These are phyloP conservation scores for Epizoanthus stellaris DNA, from an alignment of 92 coral and sea anemone genomes.

Conservation along the genomic window DNA sequence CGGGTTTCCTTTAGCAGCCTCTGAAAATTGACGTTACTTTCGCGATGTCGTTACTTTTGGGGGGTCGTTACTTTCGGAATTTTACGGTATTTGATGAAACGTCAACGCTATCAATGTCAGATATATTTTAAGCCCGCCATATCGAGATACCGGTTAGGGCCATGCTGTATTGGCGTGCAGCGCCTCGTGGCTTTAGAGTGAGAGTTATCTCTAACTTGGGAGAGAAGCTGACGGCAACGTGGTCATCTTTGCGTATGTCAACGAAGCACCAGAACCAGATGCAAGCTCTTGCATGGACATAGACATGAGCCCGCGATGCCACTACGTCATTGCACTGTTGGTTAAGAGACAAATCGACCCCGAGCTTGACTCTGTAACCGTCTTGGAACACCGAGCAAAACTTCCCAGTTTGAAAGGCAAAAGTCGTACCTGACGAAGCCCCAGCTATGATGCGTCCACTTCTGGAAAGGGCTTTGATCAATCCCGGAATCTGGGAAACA, in stretches of 20 bases:
- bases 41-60: too few species aligned
- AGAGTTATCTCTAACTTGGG: conserved; percentile 32
- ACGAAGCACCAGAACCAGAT: conserved; percentile 54
- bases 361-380: conserved; percentile 44
- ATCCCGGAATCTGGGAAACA: too few species aligned
- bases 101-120: too few species aligned
- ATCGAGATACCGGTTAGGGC: conserved; percentile 46
- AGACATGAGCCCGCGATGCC: conserved; percentile 34
- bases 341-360: conserved; percentile 42
- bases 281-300: conserved; percentile 22
- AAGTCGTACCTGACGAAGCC: conserved; percentile 26
- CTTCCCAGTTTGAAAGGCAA: conserved; percentile 39
- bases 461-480: neutral
- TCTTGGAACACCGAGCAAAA: conserved; percentile 39
- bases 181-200: conserved; percentile 38
- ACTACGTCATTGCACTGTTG: conserved; percentile 49
- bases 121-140: conserved; percentile 19
- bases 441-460: conserved; percentile 6
- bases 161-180: conserved; percentile 36
- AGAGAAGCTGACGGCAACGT: conserved; percentile 25
- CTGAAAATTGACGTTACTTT: too few species aligned
- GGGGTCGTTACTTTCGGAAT: too few species aligned
- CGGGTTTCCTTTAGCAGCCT: too few species aligned
- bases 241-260: conserved; percentile 19
- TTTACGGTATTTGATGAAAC: conserved; percentile 12